phyloP scores from a whole-genome alignment of 2,797 vertebrate genomes.

The Sebastes cheni region DNA sequence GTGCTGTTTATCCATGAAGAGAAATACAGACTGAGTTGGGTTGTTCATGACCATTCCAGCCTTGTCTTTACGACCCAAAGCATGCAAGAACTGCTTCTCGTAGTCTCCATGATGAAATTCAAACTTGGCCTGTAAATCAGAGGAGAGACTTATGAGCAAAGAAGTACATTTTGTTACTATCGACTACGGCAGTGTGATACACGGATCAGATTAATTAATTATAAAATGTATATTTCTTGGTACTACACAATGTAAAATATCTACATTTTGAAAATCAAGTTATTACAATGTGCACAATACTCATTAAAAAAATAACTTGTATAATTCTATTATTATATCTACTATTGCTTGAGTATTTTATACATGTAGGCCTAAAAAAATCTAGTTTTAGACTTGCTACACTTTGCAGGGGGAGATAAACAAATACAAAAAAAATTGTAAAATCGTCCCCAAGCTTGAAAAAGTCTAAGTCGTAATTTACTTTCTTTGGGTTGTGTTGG shows the following conservation, averaged over 20 bases:
- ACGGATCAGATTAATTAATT: background rate
- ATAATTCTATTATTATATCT: background rate
- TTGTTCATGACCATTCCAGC: conserved; percentile 99
- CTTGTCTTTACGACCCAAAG: conserved; percentile 98
- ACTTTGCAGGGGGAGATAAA: no score
- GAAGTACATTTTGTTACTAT: background rate
- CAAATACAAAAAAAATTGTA: no score
- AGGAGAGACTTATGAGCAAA: background rate
- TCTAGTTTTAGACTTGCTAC: background rate
- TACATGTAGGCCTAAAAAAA: background rate
- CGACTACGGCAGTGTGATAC: background rate
- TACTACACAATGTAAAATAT: background rate
- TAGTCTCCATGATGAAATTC: conserved; percentile 99
- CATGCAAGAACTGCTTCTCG: conserved; percentile 99
- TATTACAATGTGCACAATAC: background rate
- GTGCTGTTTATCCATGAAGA: conserved; percentile 99
- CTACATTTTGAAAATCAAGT: background rate
- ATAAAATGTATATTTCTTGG: background rate
- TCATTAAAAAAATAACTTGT: no score
- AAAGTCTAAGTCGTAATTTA: background rate
- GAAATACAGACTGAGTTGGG: conserved; percentile 99
- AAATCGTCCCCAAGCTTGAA: background rate
- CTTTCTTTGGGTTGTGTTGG: background rate
- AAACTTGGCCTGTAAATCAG: conserved; percentile 91
- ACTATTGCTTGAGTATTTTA: background rate